These are phyloP conservation scores for Adelosebastes latens DNA, from an alignment of 2,797 vertebrate species.

Conservation along the genomic window DNA sequence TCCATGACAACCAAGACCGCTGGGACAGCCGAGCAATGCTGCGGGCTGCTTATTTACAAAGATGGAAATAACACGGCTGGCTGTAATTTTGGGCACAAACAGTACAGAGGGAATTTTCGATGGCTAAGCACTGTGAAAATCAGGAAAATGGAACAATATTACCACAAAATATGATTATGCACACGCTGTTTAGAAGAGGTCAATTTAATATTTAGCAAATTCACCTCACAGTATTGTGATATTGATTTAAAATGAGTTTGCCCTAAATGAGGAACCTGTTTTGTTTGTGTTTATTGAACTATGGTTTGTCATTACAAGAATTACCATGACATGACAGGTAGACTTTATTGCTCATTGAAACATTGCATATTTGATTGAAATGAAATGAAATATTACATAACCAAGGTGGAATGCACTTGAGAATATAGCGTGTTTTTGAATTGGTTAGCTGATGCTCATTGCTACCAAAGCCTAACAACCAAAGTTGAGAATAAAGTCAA, in stretches of 20 bases:
- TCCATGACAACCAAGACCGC: slow-evolving; percentile 75
- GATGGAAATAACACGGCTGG: slow-evolving; percentile 60
- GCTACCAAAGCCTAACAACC: no score
- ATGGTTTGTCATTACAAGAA: background rate
- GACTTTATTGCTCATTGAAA: background rate
- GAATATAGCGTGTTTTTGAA: background rate
- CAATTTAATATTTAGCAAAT: slow-evolving; percentile 18
- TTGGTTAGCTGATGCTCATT: background rate
- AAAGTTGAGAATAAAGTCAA: background rate
- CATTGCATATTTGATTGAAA: background rate
- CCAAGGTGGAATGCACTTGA: background rate
- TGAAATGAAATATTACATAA: background rate
- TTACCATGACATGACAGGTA: background rate
- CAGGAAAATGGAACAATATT: slow-evolving; percentile 36
- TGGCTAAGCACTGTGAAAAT: slow-evolving; percentile 36
- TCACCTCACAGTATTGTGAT: background rate
- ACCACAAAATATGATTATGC: slow-evolving; percentile 14
- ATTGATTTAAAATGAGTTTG: slow-evolving; percentile 2
- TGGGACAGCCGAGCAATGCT: slow-evolving; percentile 54
- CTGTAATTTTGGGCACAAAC: slow-evolving; percentile 57
- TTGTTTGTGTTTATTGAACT: background rate
- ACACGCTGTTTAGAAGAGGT: slow-evolving; percentile 22
- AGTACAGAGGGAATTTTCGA: slow-evolving; percentile 51
- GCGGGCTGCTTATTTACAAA: slow-evolving; percentile 67
- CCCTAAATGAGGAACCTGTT: background rate